Base-by-base conservation (phyloP, 1,140 invertebrate genomes). In the Aplysia californica region DNA sequence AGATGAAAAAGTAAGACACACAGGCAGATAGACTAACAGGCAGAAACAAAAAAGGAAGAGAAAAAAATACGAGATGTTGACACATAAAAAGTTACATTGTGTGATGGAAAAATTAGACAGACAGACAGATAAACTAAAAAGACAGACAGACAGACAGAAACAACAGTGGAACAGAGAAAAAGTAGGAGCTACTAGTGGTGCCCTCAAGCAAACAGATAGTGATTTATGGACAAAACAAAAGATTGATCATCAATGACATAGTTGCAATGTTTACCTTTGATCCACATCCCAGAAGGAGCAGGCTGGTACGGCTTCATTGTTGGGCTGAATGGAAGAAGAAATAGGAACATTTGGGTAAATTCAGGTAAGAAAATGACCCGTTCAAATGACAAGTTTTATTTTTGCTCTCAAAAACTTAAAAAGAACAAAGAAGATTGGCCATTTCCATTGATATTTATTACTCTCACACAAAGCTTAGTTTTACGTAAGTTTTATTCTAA, bases 211-310 rank as follows among this genome's bases (percentile, higher is more conserved):
- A 5, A 2, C 31, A 18, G 20, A 64, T 10, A 29, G n/a, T 3
- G 15, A 50, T 10, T 10, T 50, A 50, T 15, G 10, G 10, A 50
- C 44, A 50, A 15, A 10, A 50, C 44, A 50, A 10, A 15, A 50
- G n/a, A 50, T n/a, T 15, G 44, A 50, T n/a, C n/a, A 50, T 50
- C 44, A 15, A 50, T 15, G 44, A 15, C 10, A n/a, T n/a, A 50
- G 10, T 50, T 50, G 10, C 6, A 6, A 69, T 72, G 6, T 3
- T 73, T 39, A 73, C 70, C 70, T 61, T 33, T 26, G 59, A 29
- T 73, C 70, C 35, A 73, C 41, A 29, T 73, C 41, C 70, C 70
- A 73, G 31, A 73, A 73, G 21, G 70, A 73, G n/a, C 70, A 73
- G 15, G 41, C 36, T 68, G 66, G 66, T 23, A 26, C 31, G 5